Conservation (phyloP, 2,113 vertebrate genomes). For the Pteruthius melanotis region DNA sequence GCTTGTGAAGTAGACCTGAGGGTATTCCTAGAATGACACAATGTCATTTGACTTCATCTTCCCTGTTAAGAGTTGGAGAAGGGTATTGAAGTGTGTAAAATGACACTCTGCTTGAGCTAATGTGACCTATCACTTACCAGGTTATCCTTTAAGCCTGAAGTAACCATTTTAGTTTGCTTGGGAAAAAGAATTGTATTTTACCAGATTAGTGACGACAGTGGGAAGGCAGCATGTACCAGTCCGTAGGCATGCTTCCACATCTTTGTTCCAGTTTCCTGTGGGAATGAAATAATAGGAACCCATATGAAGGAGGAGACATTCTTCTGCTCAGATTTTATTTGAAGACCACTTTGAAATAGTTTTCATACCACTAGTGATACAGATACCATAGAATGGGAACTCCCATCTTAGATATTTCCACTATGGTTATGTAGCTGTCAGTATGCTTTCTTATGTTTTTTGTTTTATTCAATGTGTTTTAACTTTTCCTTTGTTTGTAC, state of each 20-base stretch:
- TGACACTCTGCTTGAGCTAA: background rate
- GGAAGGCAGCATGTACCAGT: background rate
- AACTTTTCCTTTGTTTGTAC: background rate
- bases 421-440: background rate
- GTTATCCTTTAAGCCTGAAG: background rate
- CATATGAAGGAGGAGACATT: background rate
- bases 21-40: background rate
- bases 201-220: background rate
- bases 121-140: background rate
- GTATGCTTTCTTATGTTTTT: background rate
- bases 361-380: background rate
- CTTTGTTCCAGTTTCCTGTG: background rate
- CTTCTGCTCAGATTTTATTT: conserved; percentile 18
- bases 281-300: background rate
- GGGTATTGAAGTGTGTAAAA: background rate
- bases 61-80: background rate
- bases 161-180: background rate
- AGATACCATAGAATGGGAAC: background rate
- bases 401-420: background rate
- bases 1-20: background rate
- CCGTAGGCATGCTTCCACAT: rapidly evolving
- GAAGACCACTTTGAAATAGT: conserved; percentile 11
- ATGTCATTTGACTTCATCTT: background rate
- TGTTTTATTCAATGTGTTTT: background rate
- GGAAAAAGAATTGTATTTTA: background rate